Evolutionary conservation across 2,888 invertebrate genomes (phyloP).

Genomic region (Mayetiola destructor): DNA sequence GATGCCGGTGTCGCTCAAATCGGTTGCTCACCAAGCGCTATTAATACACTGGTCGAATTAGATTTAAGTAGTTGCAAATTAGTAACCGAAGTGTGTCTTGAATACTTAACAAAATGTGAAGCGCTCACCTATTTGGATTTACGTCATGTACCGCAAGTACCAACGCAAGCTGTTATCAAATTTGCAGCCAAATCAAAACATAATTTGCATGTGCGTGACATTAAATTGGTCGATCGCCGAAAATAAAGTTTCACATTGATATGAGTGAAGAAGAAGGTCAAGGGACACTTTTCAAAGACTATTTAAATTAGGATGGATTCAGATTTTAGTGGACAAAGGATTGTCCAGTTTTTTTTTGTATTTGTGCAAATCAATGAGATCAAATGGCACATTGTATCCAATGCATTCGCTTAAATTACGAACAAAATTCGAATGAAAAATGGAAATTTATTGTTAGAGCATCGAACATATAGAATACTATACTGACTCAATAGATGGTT

Average conservation of each 20-base stretch:
- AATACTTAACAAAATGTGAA: slow-evolving; percentile 63
- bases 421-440: too few species aligned
- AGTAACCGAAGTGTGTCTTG: slow-evolving; percentile 67
- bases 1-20: slow-evolving; percentile 83
- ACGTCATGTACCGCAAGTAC: slow-evolving; percentile 64
- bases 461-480: too few species aligned
- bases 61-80: slow-evolving; percentile 71
- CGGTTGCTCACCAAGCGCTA: slow-evolving; percentile 55
- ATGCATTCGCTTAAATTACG: too few species aligned
- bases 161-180: slow-evolving; percentile 67
- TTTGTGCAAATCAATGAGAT: too few species aligned
- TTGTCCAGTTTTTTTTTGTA: too few species aligned
- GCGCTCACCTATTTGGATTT: slow-evolving; percentile 58
- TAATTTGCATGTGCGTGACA: slow-evolving; percentile 63
- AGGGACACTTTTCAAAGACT: too few species aligned
- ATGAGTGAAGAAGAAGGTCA: too few species aligned
- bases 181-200: slow-evolving; percentile 69
- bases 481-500: too few species aligned
- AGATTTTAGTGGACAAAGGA: too few species aligned
- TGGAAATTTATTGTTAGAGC: too few species aligned
- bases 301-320: too few species aligned
- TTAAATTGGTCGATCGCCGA: slow-evolving; percentile 55
- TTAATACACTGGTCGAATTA: slow-evolving; percentile 50
- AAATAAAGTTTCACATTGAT: slow-evolving; percentile 22
- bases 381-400: too few species aligned